A percentile compares a stretch with the other conserved stretches of the same genome.
Conservation (phyloP, 1,140 invertebrate genomes). For the Lasioglossum baleicum region DNA sequence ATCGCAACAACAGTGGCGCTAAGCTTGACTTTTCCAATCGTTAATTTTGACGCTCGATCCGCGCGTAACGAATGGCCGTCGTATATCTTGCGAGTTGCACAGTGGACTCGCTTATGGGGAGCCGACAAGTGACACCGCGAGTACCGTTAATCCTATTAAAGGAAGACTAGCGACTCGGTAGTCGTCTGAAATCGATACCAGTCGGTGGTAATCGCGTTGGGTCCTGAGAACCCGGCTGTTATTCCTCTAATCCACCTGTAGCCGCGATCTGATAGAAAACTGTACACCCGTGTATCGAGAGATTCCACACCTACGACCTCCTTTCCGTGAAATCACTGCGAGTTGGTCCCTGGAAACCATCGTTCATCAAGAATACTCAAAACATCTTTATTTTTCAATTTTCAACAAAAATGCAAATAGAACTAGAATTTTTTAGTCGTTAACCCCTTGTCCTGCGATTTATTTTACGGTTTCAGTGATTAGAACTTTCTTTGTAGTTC, state of each 20-base stretch:
- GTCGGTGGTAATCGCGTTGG: conserved; percentile 43
- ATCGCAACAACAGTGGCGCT: conserved; percentile 35
- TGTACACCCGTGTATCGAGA: conserved; percentile 22
- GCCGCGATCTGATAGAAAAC: conserved; percentile 40
- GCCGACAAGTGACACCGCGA: conserved; percentile 54
- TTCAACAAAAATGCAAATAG: too few relatives aligned
- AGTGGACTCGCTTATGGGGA: conserved; percentile 21
- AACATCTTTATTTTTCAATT: too few relatives aligned
- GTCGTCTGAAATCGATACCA: conserved; percentile 54
- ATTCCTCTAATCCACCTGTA: conserved; percentile 58
- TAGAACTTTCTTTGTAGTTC: too few relatives aligned
- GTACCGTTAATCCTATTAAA: conserved; percentile 65
- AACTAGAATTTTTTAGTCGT: too few relatives aligned
- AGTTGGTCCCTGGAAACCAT: too few relatives aligned
- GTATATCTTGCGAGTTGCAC: conserved; percentile 50
- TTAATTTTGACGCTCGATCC: conserved; percentile 58
- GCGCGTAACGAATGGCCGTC: conserved; percentile 49
- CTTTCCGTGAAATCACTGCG: neutral
- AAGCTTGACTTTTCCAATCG: conserved; percentile 56
- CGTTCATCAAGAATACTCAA: too few relatives aligned
- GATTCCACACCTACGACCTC: conserved; percentile 45
- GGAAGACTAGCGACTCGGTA: conserved; percentile 55
- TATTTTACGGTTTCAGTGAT: too few relatives aligned
- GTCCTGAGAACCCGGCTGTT: conserved; percentile 45
- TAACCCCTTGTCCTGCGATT: too few relatives aligned